These are phyloP conservation scores for Isoperla grammatica DNA, from an alignment of 2,888 invertebrate species.

Conservation along the genomic window DNA sequence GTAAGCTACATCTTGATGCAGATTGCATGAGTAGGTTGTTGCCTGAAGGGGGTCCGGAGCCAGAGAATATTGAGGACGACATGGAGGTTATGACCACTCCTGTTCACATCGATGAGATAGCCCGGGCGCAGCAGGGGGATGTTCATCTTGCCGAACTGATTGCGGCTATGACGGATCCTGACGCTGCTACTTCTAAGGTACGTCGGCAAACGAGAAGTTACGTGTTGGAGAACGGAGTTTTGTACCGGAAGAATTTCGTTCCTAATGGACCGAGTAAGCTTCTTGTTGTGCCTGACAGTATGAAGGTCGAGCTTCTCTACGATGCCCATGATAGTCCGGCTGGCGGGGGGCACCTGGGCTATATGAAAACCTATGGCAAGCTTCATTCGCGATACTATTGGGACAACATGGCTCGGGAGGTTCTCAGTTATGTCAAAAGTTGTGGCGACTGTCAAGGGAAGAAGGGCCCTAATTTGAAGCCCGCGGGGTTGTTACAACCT, in stretches of 20 bases:
- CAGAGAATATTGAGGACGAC: not conserved
- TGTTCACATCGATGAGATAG: not conserved
- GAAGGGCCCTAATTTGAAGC: constrained; percentile 13
- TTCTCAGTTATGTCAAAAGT: constrained; percentile 19
- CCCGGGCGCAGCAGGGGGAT: not conserved
- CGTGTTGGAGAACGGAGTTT: not conserved
- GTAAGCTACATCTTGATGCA: not conserved
- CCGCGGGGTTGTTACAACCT: constrained; percentile 21
- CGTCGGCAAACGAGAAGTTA: not conserved
- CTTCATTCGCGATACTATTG: constrained; percentile 23
- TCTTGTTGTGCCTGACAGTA: constrained; percentile 22
- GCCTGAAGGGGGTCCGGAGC: too few species aligned
- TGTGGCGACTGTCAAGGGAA: constrained; percentile 24
- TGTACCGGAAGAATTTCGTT: constrained; percentile 4
- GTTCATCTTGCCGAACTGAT: not conserved
- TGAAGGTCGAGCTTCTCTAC: constrained; percentile 27
- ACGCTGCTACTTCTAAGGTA: not conserved
- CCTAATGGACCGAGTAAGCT: not conserved
- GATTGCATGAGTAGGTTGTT: not conserved
- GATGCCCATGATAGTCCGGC: constrained; percentile 28
- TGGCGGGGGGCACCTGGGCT: constrained; percentile 24
- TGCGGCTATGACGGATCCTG: not conserved
- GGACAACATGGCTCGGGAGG: constrained; percentile 21
- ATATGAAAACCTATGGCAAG: constrained; percentile 17
- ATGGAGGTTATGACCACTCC: not conserved